Evolutionary conservation across 2,888 invertebrate species (phyloP).

Genomic region (Amaurobius ferox): DNA sequence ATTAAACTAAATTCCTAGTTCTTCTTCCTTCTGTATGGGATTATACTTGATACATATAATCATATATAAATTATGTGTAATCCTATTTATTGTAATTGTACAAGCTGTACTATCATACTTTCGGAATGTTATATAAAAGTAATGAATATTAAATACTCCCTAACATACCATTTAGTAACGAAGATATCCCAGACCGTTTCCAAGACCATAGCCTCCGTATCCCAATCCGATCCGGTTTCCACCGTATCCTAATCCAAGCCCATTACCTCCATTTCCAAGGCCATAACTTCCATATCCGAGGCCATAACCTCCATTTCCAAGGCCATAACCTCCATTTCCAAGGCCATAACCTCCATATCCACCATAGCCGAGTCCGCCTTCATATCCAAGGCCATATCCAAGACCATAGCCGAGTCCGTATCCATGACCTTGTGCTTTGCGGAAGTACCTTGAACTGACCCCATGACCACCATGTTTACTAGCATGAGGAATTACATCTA

Average conservation of each 20-base stretch:
- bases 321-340: conserved; percentile 68
- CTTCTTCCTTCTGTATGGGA: too few relatives aligned
- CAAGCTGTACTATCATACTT: too few relatives aligned
- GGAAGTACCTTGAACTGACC: neutral
- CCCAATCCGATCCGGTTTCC: conserved; percentile 18
- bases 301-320: conserved; percentile 80
- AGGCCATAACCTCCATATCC: conserved; percentile 80
- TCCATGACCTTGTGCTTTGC: conserved; percentile 22
- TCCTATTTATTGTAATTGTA: too few relatives aligned
- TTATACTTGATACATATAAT: too few relatives aligned
- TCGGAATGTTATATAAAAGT: too few relatives aligned
- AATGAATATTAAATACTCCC: too few relatives aligned
- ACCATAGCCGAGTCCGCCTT: conserved; percentile 78
- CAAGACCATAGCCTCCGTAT: conserved; percentile 14
- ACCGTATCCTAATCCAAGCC: conserved; percentile 14
- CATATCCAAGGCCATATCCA: conserved; percentile 79
- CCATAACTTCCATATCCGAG: conserved; percentile 76
- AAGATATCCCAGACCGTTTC: conserved; percentile 5
- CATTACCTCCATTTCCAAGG: conserved; percentile 77
- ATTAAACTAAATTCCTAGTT: too few relatives aligned
- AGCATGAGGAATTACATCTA: neutral
- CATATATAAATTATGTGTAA: too few relatives aligned
- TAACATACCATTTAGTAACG: too few relatives aligned
- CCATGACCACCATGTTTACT: conserved; percentile 9
- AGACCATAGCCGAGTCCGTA: conserved; percentile 39